These are phyloP conservation scores for Hapalemur alaotrensis DNA, from an alignment of 2,797 vertebrate species.

Conservation along the genomic window DNA sequence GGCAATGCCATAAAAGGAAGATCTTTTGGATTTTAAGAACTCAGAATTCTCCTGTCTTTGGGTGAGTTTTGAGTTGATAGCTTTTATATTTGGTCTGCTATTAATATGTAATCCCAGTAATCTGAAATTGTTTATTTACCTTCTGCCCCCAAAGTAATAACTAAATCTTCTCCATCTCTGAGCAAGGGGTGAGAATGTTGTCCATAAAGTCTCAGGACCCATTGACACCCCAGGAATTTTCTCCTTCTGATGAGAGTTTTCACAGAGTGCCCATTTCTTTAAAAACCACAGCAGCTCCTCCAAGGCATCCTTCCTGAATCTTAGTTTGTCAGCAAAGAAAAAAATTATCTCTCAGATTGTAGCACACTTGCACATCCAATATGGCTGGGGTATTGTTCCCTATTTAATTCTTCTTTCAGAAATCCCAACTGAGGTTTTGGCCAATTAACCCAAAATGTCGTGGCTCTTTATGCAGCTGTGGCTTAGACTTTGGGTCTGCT, in stretches of 20 bases:
- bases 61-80: conserved; percentile 92
- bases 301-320: conserved; percentile 87
- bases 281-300: conserved; percentile 89
- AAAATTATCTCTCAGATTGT: conserved; percentile 85
- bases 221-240: conserved; percentile 88
- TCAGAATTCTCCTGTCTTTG: conserved; percentile 92
- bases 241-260: conserved; percentile 76
- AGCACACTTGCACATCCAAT: conserved; percentile 85
- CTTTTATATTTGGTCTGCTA: conserved; percentile 92
- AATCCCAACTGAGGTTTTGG: not conserved
- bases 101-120: conserved; percentile 89
- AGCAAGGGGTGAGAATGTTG: conserved; percentile 79
- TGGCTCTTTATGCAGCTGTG: conserved; percentile 80
- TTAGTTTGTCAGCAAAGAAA: conserved; percentile 87
- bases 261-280: conserved; percentile 88
- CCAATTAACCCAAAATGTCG: conserved; percentile 66
- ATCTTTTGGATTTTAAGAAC: conserved; percentile 94
- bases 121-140: conserved; percentile 90
- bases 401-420: conserved; percentile 73
- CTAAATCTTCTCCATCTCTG: conserved; percentile 87
- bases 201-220: conserved; percentile 86
- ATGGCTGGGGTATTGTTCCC: conserved; percentile 82
- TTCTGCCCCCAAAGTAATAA: conserved; percentile 88
- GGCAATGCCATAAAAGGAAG: conserved; percentile 91
- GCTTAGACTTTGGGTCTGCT: conserved; percentile 69